Percentiles rank a stretch among this genome's conserved stretches.
phyloP scores from a whole-genome alignment of 2,797 vertebrate genomes.

The Syncerus caffer region DNA sequence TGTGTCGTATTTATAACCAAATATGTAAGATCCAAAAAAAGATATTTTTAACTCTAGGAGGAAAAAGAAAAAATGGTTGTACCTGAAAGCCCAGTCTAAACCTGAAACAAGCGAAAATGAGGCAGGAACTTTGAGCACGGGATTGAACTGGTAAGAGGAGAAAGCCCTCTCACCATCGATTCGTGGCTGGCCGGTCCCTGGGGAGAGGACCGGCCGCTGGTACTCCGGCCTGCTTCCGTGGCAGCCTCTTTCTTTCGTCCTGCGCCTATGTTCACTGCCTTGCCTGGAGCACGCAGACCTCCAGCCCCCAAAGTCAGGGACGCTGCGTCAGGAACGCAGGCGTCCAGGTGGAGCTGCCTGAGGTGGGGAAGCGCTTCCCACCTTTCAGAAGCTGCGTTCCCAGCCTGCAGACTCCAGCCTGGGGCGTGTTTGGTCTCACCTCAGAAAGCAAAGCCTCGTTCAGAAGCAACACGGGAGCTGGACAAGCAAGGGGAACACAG shows the following conservation, averaged over 20 bases:
- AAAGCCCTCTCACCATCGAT: background rate
- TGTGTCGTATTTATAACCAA: background rate
- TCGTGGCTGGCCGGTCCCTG: background rate
- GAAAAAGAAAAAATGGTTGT: background rate
- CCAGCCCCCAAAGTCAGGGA: background rate
- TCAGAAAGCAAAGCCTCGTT: background rate
- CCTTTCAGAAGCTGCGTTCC: background rate
- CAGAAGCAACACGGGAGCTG: background rate
- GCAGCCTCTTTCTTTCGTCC: background rate
- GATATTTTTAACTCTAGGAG: background rate
- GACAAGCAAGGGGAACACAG: background rate
- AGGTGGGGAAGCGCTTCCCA: background rate
- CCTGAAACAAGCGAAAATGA: background rate
- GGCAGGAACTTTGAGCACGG: background rate
- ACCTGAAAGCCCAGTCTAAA: background rate
- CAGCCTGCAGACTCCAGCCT: background rate
- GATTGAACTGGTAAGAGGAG: background rate
- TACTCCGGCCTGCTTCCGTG: background rate
- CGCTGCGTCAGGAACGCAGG: rapidly evolving
- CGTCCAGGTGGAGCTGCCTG: background rate
- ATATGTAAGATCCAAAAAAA: background rate
- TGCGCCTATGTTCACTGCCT: background rate
- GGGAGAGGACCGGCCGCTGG: background rate
- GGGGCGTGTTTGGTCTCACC: background rate
- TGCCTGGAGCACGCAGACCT: background rate